Evolutionary conservation across 2,888 invertebrate species (phyloP).

Genomic region (Pocota personata): DNA sequence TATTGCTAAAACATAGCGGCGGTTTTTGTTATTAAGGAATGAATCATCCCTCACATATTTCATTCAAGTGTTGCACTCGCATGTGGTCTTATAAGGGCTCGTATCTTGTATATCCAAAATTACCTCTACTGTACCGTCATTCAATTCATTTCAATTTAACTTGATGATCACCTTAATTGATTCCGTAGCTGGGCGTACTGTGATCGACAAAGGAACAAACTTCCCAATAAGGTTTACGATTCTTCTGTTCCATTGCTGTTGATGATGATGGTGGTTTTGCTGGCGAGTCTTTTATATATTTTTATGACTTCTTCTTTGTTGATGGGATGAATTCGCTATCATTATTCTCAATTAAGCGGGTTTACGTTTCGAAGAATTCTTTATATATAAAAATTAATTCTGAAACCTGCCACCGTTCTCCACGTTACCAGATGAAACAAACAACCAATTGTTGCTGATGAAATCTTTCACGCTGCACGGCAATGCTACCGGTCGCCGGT

Average conservation of each 20-base stretch:
- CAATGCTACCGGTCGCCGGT: conserved; percentile 62
- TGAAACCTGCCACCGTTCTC: conserved; percentile 61
- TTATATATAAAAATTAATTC: conserved; percentile 60
- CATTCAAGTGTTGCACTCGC: conserved; percentile 6
- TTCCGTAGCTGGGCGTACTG: conserved; percentile 48
- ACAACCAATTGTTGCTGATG: conserved; percentile 73
- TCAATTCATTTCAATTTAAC: conserved; percentile 73
- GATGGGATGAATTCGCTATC: conserved; percentile 65
- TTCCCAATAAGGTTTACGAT: conserved; percentile 61
- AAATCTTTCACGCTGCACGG: conserved; percentile 73
- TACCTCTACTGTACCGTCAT: conserved; percentile 67
- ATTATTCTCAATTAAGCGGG: conserved; percentile 74
- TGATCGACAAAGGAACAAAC: conserved; percentile 53
- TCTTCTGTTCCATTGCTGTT: conserved; percentile 11
- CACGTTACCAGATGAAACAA: conserved; percentile 63
- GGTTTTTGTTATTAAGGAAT: conserved; percentile 7
- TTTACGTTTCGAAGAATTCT: conserved; percentile 66
- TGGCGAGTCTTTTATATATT: conserved; percentile 46
- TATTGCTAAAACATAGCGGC: not conserved
- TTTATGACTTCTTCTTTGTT: conserved; percentile 41
- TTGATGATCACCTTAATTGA: conserved; percentile 74
- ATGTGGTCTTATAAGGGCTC: conserved; percentile 59
- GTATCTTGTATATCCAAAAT: conserved; percentile 36
- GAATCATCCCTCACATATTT: conserved; percentile 14
- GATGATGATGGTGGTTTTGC: conserved; percentile 22